A percentile compares a stretch with the other conserved stretches of the same genome.
These are phyloP conservation scores for Orchestes rusci DNA, from an alignment of 2,888 invertebrate species.

Conservation along the genomic window DNA sequence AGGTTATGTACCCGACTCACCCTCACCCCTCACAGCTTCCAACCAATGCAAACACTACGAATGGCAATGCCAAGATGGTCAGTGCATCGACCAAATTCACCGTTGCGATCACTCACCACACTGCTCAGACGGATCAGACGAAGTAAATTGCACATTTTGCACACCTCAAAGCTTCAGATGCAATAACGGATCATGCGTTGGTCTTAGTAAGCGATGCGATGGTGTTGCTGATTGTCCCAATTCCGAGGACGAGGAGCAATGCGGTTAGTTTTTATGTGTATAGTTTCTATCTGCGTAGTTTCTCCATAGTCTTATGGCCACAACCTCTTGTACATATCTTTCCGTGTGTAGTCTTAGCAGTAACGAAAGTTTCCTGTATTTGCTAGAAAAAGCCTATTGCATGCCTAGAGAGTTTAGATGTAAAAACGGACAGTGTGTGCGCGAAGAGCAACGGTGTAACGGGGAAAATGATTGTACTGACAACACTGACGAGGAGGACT, in stretches of 20 bases:
- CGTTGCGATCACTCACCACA: constrained; percentile 58
- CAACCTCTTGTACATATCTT: background rate
- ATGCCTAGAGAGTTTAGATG: constrained; percentile 48
- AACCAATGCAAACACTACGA: constrained; percentile 38
- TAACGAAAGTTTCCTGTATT: too few relatives aligned
- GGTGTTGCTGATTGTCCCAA: constrained; percentile 47
- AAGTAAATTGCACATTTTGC: constrained; percentile 62
- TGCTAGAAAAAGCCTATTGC: constrained; percentile 31
- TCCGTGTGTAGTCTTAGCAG: too few relatives aligned
- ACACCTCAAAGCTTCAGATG: constrained; percentile 51
- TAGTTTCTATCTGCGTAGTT: constrained; percentile 7
- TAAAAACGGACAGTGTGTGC: constrained; percentile 49
- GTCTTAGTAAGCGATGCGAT: constrained; percentile 47
- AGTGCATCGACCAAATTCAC: constrained; percentile 45
- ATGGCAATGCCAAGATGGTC: constrained; percentile 50
- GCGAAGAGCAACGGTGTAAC: constrained; percentile 41
- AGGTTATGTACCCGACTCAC: too few relatives aligned
- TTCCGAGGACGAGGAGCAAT: constrained; percentile 52
- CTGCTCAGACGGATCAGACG: constrained; percentile 74
- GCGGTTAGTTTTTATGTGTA: constrained; percentile 44
- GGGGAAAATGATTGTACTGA: constrained; percentile 44
- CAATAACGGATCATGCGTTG: constrained; percentile 49
- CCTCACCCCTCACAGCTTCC: too few relatives aligned
- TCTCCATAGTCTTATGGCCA: constrained; percentile 9
- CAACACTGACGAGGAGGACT: constrained; percentile 49